Evolutionary conservation across 1,140 invertebrate genomes (phyloP), one percentile per base, ranked within the genome.

Genomic region (Ceratitis capitata): DNA sequence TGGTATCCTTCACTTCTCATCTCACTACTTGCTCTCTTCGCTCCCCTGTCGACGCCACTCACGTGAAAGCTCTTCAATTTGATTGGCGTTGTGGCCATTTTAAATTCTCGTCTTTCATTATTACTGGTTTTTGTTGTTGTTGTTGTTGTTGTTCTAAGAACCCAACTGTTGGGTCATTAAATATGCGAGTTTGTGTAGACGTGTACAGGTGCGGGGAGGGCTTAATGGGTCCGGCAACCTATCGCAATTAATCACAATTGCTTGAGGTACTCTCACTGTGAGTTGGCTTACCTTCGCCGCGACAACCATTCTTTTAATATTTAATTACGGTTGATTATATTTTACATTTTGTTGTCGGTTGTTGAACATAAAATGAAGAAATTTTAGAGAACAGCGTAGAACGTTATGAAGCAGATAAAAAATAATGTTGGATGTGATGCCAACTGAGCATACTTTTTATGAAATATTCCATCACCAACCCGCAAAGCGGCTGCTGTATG

Each of bases 51-150:
- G 32, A 4, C n/a, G 12, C 29, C 35, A 26, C 39, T 45, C 42
- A 45, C 29, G 61, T 12, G 32, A n/a, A 35, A 10, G 39, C 69
- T 47, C 69, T 45, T 42, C 39, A 78, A 78, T 78, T 78, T 78
- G 39, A 78, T 78, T 78, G 69, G 69, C 69, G 69, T 78, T 45
- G 69, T 78, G 69, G 19, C 39, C 69, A 78, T 78, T 78, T 78
- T 78, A 78, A 78, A 78, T 35, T 78, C 69, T 26, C 19, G 39
- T 45, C 39, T 45, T 26, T 45, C 42, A 42, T 78, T 78, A 78
- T 78, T n/a, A n/a, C n/a, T 47, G 69, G 23, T 78, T 19, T 6
- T 69, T 47, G 39, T 47, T 78, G n/a, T 78, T 78, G 69, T 35
- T 78, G 42, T 78, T 78, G 42, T 26, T 10, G 39, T 9, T 10